Conservation (phyloP, 2,113 vertebrate species). For the Gymnogyps californianus region DNA sequence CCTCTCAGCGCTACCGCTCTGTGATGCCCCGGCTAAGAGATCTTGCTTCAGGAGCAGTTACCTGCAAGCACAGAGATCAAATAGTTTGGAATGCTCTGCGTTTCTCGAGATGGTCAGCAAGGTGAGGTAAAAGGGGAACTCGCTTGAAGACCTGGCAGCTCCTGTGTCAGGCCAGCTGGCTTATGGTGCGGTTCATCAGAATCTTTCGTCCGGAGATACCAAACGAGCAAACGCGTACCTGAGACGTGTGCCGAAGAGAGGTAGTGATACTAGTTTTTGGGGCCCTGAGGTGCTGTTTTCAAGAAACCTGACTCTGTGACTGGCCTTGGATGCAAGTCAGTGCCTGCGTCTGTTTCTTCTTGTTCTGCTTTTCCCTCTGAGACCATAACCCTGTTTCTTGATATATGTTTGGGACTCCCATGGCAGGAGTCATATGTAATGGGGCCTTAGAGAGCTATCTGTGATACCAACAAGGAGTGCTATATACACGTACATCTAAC, state of each 20-base stretch:
- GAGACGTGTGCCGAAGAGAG: neutral
- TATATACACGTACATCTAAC: rapidly evolving
- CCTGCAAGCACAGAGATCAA: neutral
- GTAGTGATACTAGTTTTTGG: too few species aligned
- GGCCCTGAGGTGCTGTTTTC: neutral
- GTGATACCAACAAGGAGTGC: neutral
- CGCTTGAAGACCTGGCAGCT: neutral
- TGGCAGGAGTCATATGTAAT: neutral
- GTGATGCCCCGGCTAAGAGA: neutral
- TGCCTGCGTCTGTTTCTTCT: neutral
- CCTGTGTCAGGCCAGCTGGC: neutral
- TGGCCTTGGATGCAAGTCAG: neutral
- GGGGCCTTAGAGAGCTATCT: neutral
- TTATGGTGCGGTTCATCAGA: too few species aligned
- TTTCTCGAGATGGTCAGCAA: neutral
- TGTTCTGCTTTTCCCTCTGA: neutral
- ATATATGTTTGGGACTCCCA: neutral
- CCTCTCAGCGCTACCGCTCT: neutral
- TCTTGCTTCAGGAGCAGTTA: neutral
- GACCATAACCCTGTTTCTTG: neutral
- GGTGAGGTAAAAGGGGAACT: neutral
- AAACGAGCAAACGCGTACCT: too few species aligned
- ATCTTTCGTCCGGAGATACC: neutral
- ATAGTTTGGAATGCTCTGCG: rapidly evolving
- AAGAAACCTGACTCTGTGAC: neutral